Conservation (phyloP, 1,140 invertebrate genomes). For the Pachypsylla venusta region DNA sequence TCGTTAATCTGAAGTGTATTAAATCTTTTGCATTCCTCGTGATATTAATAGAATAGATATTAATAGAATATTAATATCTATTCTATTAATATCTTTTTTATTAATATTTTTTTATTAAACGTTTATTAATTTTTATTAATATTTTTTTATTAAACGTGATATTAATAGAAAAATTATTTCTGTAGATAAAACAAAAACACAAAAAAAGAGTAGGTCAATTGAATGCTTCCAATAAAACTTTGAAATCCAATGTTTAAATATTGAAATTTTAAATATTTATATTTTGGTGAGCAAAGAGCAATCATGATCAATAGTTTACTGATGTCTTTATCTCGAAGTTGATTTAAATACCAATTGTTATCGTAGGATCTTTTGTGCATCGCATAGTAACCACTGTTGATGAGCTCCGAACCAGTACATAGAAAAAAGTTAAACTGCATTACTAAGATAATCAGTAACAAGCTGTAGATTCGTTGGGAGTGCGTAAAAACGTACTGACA, state of each 20-base stretch:
- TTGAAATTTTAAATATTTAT: background rate
- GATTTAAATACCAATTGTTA: background rate
- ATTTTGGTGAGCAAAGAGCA: background rate
- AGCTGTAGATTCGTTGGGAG: background rate
- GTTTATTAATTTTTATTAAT: too few relatives aligned
- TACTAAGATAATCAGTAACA: background rate
- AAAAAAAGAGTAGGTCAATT: background rate
- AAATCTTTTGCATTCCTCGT: too few relatives aligned
- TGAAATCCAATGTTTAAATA: background rate
- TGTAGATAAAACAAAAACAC: background rate
- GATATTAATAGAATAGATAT: too few relatives aligned
- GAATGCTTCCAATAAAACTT: background rate
- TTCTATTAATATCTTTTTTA: too few relatives aligned
- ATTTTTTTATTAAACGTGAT: too few relatives aligned
- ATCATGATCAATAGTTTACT: background rate
- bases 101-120: too few relatives aligned
- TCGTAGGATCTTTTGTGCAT: conserved; percentile 1
- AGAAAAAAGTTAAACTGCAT: conserved; percentile 6
- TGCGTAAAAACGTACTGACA: background rate
- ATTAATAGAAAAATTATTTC: too few relatives aligned
- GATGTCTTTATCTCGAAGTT: too few relatives aligned
- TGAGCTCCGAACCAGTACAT: background rate
- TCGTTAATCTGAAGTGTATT: too few relatives aligned
- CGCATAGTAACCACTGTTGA: background rate
- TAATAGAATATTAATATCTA: too few relatives aligned